These are phyloP conservation scores for Spatulosminthurus flaviceps DNA, from an alignment of 2,888 invertebrate species.

Conservation along the genomic window DNA sequence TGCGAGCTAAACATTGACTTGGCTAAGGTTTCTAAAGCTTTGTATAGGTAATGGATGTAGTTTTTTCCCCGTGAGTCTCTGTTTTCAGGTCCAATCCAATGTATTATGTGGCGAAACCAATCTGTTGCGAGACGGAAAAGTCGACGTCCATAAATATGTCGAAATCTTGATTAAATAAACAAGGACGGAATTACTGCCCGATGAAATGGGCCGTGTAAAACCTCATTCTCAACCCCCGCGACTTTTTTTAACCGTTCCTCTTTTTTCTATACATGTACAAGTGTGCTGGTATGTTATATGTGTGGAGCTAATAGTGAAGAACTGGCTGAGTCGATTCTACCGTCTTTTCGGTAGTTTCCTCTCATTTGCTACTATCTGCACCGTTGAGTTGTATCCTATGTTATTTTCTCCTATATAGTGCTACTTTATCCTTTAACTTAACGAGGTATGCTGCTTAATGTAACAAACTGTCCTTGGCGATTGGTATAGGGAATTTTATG, in stretches of 20 bases:
- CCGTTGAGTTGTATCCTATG: too few species aligned
- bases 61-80: too few species aligned
- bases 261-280: conserved; percentile 27
- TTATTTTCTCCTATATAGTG: too few species aligned
- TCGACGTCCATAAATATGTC: conserved; percentile 63
- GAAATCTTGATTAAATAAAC: conserved; percentile 64
- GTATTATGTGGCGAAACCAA: conserved; percentile 59
- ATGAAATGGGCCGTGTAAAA: conserved; percentile 64
- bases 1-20: too few species aligned
- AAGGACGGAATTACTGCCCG: conserved; percentile 63
- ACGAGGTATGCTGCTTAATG: background rate
- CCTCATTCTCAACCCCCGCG: conserved; percentile 57
- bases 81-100: conserved; percentile 42
- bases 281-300: too few species aligned
- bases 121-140: conserved; percentile 60
- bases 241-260: conserved; percentile 50
- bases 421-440: background rate
- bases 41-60: too few species aligned
- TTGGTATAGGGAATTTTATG: background rate
- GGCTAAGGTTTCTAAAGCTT: too few species aligned
- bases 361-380: too few species aligned
- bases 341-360: too few species aligned
- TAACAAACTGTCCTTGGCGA: conserved; percentile 4
- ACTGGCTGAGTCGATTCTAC: too few species aligned
- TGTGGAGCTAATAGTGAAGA: too few species aligned